Base-by-base conservation (phyloP, 1,140 invertebrate species). In the Ganaspis sp. region DNA sequence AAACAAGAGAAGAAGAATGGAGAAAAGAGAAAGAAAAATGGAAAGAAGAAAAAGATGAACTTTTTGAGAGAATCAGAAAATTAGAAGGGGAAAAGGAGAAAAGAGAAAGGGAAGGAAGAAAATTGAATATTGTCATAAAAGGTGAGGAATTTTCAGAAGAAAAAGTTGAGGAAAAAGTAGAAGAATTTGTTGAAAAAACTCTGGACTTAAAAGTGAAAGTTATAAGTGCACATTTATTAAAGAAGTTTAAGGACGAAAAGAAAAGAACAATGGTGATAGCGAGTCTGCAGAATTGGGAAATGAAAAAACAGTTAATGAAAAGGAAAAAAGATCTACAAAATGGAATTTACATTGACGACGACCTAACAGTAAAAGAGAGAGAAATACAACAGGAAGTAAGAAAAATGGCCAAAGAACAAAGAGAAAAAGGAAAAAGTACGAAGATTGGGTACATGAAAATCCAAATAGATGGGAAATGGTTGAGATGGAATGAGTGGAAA, bases 301-400 rank as follows among this genome's bases (percentile, higher is more conserved):
- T 19, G n/a, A 75, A 75, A 37, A 17, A 74, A n/a, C 1, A 76
- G 37, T 21, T 83, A 2, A 72, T 81, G 77, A 49, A 23, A 42
- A 77, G 70, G 17, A 81, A 72, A 40, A 34, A 12, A 8, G 23
- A 45, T 12, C 40, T 82, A 11, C 81, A 71, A 70, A 80, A 78
- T 6, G 76, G 58, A 0, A 75, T 79, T 40, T 82, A 54, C 53
- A 81, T 82, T 21, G 78, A 84, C 8, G 73, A 81, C 37, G 82
- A 84, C 23, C 17, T 37, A 19, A 81, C 76, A 2, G 72, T 69
- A 34, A 74, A 76, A 49, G 80, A 84, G 12, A 79, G 77, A 53
- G 37, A 71, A 72, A 76, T 58, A 9, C 75, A 79, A 26, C 23
- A 34, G 40, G 72, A 74, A 53, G 23, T 82, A 23, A 26, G 49